phyloP scores from a whole-genome alignment of 1,140 invertebrate genomes.

The Drepana arcuata region DNA sequence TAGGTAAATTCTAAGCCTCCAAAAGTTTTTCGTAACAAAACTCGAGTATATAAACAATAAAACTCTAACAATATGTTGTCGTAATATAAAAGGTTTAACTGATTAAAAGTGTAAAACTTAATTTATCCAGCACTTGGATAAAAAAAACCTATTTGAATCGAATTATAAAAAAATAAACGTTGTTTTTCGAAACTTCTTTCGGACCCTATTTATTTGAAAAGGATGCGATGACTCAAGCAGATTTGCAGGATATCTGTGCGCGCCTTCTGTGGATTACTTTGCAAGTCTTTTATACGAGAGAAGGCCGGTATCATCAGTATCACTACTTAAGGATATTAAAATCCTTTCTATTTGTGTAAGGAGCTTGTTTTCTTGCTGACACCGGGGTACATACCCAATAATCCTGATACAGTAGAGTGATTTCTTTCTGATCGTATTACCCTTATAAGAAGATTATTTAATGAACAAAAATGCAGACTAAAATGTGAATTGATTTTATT shows the following conservation, averaged over 20 bases:
- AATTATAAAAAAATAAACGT: not conserved
- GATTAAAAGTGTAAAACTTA: no score
- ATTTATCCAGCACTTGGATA: no score
- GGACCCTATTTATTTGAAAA: conserved; percentile 65
- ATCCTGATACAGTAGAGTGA: conserved; percentile 36
- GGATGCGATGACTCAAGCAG: conserved; percentile 64
- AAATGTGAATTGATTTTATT: no score
- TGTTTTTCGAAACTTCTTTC: conserved; percentile 8
- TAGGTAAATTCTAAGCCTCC: no score
- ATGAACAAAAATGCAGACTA: no score
- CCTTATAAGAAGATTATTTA: no score
- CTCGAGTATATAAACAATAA: no score
- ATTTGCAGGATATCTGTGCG: conserved; percentile 59
- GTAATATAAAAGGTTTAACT: no score
- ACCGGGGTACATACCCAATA: conserved; percentile 45
- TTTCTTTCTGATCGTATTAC: no score
- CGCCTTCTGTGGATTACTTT: conserved; percentile 66
- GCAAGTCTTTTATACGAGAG: conserved; percentile 64
- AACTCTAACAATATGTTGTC: no score
- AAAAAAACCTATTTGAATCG: no score
- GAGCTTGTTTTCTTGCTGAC: conserved; percentile 64
- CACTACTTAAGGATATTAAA: conserved; percentile 72
- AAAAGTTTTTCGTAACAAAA: no score
- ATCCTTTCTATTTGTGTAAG: conserved; percentile 66
- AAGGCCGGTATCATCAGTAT: conserved; percentile 52